phyloP scores from a whole-genome alignment of 1,140 invertebrate species.

The Camponotus floridanus region DNA sequence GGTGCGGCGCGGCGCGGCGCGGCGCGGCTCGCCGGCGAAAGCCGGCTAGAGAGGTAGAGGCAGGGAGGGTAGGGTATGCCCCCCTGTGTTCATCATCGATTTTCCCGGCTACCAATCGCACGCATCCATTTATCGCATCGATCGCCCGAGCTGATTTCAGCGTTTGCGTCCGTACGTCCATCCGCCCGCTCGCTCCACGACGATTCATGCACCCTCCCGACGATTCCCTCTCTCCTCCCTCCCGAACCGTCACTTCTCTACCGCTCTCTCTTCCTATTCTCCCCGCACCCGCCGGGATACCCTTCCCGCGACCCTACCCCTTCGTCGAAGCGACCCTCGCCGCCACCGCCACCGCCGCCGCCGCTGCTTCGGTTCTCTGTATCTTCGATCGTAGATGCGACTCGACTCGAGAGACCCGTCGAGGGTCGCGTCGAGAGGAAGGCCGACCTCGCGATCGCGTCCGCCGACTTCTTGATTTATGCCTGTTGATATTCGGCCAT shows the following conservation, averaged over 20 bases:
- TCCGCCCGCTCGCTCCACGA: slow-evolving; percentile 71
- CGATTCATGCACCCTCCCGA: slow-evolving; percentile 69
- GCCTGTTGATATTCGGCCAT: slow-evolving; percentile 64
- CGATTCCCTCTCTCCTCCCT: slow-evolving; percentile 23
- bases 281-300: slow-evolving; percentile 26
- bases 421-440: slow-evolving; percentile 54
- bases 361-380: slow-evolving; percentile 52
- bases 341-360: background rate
- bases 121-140: slow-evolving; percentile 87
- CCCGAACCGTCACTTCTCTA: background rate
- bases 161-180: slow-evolving; percentile 82
- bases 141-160: slow-evolving; percentile 85
- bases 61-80: slow-evolving; percentile 81
- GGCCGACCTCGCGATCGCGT: slow-evolving; percentile 3
- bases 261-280: slow-evolving; percentile 23
- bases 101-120: slow-evolving; percentile 86
- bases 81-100: slow-evolving; percentile 85
- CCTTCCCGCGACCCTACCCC: slow-evolving; percentile 61
- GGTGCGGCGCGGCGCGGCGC: slow-evolving; percentile 17
- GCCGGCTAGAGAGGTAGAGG: slow-evolving; percentile 70
- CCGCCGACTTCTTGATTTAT: slow-evolving; percentile 18
- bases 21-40: slow-evolving; percentile 71
- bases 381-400: slow-evolving; percentile 56
- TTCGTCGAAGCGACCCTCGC: slow-evolving; percentile 45
- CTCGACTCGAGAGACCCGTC: slow-evolving; percentile 53